Evolutionary conservation across 2,113 vertebrate species (phyloP).

Genomic region (Micromys minutus): DNA sequence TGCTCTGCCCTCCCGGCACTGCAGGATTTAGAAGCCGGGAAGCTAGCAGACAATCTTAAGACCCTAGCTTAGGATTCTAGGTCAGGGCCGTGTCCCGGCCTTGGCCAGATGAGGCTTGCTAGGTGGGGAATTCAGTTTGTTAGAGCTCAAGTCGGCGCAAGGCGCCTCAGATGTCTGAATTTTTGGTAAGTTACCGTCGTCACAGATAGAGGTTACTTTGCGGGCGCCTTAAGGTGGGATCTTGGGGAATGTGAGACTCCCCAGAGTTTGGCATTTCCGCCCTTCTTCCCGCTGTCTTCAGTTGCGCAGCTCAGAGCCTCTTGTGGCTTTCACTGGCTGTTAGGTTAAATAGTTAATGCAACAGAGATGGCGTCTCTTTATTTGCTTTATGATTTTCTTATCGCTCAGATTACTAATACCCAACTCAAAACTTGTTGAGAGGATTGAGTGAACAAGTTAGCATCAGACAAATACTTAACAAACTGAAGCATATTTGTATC

Average conservation of each 20-base stretch:
- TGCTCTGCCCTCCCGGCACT: neutral
- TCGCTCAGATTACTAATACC: neutral
- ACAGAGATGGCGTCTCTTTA: neutral
- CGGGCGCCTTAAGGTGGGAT: neutral
- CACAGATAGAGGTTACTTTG: neutral
- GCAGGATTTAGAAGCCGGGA: neutral
- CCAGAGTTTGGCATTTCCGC: neutral
- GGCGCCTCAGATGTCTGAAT: neutral
- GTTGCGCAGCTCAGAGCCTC: neutral
- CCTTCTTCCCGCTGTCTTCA: neutral
- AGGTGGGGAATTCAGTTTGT: neutral
- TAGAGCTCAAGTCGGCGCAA: neutral
- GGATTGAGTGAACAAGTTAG: constrained; percentile 17
- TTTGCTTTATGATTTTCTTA: constrained; percentile 26
- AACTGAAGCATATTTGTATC: neutral
- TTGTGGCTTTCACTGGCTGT: neutral
- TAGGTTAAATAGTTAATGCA: constrained; percentile 18
- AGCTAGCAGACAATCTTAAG: neutral
- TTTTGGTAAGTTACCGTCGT: neutral
- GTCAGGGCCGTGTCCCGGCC: neutral
- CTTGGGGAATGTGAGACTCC: neutral
- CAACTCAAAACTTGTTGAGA: constrained; percentile 16
- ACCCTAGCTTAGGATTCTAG: neutral
- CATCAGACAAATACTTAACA: neutral
- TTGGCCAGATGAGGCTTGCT: neutral